These are phyloP conservation scores for Holotrichia oblita DNA, from an alignment of 1,140 invertebrate species.

Conservation along the genomic window DNA sequence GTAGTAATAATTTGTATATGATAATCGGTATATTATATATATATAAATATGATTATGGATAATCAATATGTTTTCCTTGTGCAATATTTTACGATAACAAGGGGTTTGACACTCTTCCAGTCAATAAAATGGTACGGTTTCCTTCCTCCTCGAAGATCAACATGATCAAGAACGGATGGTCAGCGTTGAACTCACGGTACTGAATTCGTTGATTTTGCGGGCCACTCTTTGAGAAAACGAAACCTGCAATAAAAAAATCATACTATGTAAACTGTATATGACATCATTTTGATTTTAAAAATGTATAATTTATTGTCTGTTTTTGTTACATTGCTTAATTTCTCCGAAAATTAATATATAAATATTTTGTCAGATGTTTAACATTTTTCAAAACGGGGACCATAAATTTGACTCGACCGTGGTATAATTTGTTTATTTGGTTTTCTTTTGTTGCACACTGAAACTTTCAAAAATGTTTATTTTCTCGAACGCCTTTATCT, in stretches of 20 bases:
- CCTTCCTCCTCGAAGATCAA: background rate
- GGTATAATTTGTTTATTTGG: too few species aligned
- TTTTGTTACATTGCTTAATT: too few species aligned
- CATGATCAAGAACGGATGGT: conserved; percentile 18
- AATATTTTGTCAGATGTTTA: too few species aligned
- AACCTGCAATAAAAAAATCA: background rate
- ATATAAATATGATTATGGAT: background rate
- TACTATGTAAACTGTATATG: too few species aligned
- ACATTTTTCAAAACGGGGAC: too few species aligned
- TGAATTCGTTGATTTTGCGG: conserved; percentile 24
- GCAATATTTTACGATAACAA: background rate
- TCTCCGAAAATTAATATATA: too few species aligned
- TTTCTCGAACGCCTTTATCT: too few species aligned
- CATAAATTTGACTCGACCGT: too few species aligned
- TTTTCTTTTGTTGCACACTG: too few species aligned
- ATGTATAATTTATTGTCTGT: too few species aligned
- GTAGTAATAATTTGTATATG: conserved; percentile 7
- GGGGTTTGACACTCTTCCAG: conserved; percentile 14
- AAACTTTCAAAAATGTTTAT: too few species aligned
- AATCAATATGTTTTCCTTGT: background rate
- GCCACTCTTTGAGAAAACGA: conserved; percentile 17
- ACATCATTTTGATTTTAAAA: too few species aligned
- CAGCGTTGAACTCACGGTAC: conserved; percentile 18
- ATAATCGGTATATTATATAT: conserved; percentile 5
- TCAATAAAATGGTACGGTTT: background rate